Evolutionary conservation across 2,797 vertebrate genomes (phyloP), one percentile per base, ranked within the genome.

Genomic region (Taeniopygia guttata): DNA sequence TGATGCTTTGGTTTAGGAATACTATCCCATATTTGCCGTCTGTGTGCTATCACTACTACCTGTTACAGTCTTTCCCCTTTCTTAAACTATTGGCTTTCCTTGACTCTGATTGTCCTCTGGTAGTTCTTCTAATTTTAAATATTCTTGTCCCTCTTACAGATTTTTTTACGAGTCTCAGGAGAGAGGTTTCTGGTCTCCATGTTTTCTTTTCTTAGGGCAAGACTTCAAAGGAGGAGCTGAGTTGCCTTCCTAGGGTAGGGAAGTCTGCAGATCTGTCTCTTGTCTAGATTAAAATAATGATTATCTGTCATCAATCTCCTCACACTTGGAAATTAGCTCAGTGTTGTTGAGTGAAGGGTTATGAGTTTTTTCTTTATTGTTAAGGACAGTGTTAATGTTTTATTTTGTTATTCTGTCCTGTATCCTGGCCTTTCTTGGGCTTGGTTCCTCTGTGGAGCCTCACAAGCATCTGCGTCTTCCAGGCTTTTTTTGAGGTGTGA

Each of bases 261-360:
- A 78, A 86, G 7, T 82, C 74, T 89, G 56, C 60, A 84, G 56
- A 56, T 84, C 70, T 84, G 34, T 59, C 38, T 82, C 17, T 48
- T 60, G 25, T 60, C 45, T 73, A 60, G 70, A 85, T 90, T 69
- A 72, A 84, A 87, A 77, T 92, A 14, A 2, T 77, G 25, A n/a
- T 55, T 91, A 54, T 92, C 54, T 93, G 87, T 91, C 91, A 78
- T 83, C 84, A 51, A 0, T 93, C 87, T 90, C 46, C 73, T 94
- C 58, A 20, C n/a, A 20, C 82, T 84, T 94, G 89, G 66, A 94
- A 91, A 94, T 92, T 54, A 94, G 22, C 68, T 92, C 30, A 56
- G 58, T 68, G 73, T 59, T 80, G 72, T 25, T 78, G 79, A 94
- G 73, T 91, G 89, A 92, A 86, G 79, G 36, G 49, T 80, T 83